A percentile compares a stretch with the other conserved stretches of the same genome.
These are phyloP conservation scores for Acanthornis magna DNA, from an alignment of 2,797 vertebrate species.

Conservation along the genomic window DNA sequence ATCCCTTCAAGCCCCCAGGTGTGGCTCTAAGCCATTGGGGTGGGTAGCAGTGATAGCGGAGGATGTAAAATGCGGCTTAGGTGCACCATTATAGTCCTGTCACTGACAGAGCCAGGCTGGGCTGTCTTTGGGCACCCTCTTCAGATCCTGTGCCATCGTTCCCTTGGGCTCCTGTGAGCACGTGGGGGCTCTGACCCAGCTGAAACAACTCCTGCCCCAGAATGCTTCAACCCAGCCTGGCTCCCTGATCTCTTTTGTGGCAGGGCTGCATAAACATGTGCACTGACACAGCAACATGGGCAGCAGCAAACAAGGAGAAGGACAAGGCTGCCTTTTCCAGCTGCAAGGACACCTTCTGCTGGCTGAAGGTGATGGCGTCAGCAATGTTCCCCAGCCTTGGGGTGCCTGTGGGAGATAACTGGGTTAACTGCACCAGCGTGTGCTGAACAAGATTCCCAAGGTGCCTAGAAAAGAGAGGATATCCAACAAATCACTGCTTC, in stretches of 20 bases:
- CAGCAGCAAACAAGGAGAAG: not conserved
- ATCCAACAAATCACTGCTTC: not conserved
- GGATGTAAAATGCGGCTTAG: not conserved
- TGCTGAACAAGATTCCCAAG: not conserved
- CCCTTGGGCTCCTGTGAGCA: not conserved
- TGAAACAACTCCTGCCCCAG: not conserved
- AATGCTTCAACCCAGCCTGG: not conserved
- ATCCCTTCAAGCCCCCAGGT: not conserved
- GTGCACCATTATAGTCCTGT: not conserved
- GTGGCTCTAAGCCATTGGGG: not conserved
- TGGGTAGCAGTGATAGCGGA: not conserved
- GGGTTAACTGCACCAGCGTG: not conserved
- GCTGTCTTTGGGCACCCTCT: not conserved
- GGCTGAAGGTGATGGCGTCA: not conserved
- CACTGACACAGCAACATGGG: not conserved
- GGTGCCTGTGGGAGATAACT: accelerated
- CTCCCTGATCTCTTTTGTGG: not conserved
- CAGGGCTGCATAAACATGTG: not conserved
- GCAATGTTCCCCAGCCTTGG: not conserved
- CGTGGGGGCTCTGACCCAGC: not conserved
- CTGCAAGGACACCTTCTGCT: not conserved
- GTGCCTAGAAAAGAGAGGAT: not conserved
- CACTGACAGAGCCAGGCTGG: not conserved
- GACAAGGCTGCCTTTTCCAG: not conserved
- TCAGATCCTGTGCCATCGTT: not conserved